Evolutionary conservation across 2,797 vertebrate species (phyloP).

Genomic region (Chiropotes sagulatus): DNA sequence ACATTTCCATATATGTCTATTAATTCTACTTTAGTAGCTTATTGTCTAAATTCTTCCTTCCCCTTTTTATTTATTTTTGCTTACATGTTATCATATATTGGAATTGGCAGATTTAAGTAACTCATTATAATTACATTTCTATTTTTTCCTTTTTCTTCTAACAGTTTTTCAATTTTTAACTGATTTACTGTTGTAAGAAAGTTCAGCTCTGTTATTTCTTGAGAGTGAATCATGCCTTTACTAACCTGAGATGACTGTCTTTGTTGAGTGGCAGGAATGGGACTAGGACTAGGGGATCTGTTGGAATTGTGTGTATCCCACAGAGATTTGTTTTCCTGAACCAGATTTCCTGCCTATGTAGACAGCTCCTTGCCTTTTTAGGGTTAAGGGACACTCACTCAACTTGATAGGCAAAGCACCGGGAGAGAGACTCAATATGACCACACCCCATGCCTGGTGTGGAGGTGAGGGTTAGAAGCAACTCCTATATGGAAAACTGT

Average conservation of each 20-base stretch:
- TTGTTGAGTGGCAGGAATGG: background rate
- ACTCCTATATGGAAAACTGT: background rate
- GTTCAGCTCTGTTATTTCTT: background rate
- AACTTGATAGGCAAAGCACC: background rate
- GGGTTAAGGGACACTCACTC: background rate
- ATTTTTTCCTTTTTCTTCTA: background rate
- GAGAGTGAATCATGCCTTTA: background rate
- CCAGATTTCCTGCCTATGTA: background rate
- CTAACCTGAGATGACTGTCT: no score
- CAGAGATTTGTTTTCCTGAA: background rate
- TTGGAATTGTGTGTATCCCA: no score
- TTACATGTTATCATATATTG: background rate
- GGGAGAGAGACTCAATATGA: rapidly evolving
- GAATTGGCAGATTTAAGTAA: background rate
- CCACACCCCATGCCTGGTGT: background rate
- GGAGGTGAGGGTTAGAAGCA: background rate
- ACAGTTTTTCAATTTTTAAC: background rate
- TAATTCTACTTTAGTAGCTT: background rate
- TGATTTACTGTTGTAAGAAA: background rate
- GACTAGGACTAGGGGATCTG: background rate
- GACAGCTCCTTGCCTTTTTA: background rate
- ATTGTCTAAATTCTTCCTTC: background rate
- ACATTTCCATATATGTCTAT: background rate
- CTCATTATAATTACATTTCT: background rate
- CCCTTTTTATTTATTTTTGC: background rate